These are phyloP conservation scores for Alethe castanea DNA, from an alignment of 2,113 vertebrate species.

Conservation along the genomic window DNA sequence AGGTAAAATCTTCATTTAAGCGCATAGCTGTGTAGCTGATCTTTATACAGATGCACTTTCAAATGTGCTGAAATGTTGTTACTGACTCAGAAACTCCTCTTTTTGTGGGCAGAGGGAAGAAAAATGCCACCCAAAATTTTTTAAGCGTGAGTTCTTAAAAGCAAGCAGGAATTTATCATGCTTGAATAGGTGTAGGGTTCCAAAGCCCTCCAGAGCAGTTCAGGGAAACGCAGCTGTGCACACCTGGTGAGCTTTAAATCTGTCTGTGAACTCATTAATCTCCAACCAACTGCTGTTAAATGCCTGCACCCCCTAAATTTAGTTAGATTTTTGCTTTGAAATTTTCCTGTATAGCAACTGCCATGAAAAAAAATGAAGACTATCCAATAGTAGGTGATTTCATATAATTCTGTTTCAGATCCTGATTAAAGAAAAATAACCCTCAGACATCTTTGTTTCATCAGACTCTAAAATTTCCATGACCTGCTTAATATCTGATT, in stretches of 20 bases:
- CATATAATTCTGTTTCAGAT: not conserved
- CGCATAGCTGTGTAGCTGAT: not conserved
- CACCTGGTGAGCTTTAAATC: conserved; percentile 54
- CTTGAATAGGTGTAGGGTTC: conserved; percentile 42
- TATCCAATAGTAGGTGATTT: not conserved
- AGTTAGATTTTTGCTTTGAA: not conserved
- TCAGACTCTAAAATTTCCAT: not conserved
- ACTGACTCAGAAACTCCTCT: not conserved
- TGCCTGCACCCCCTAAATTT: not conserved
- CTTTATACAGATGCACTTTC: not conserved
- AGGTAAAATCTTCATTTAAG: not conserved
- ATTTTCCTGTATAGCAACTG: not conserved
- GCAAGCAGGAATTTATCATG: not conserved
- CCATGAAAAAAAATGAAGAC: not conserved
- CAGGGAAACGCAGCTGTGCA: conserved; percentile 38
- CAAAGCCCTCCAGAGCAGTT: conserved; percentile 4
- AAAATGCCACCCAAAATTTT: not conserved
- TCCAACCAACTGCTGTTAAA: not conserved
- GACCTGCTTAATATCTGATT: not conserved
- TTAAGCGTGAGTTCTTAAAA: conserved; percentile 4
- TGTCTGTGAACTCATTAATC: conserved; percentile 46
- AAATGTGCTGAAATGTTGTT: not conserved
- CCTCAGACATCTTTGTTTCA: not conserved
- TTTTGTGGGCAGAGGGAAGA: not conserved
- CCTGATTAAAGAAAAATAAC: not conserved